Percentiles rank a stretch among this genome's conserved stretches.
These are phyloP conservation scores for Megamerina dolium DNA, from an alignment of 2,888 invertebrate genomes.

Conservation along the genomic window DNA sequence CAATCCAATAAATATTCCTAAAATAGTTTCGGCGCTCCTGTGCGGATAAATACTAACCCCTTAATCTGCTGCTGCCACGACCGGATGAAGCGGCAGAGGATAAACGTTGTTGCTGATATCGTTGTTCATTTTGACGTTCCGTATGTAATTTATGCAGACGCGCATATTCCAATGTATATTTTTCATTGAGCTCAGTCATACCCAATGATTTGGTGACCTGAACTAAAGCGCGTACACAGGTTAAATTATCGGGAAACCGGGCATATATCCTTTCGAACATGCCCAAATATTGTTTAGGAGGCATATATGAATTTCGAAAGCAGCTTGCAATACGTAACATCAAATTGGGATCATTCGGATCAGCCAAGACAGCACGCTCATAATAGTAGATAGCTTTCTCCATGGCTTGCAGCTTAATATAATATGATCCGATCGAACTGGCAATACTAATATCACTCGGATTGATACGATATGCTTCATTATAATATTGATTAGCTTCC, in stretches of 20 bases:
- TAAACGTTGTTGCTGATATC: conserved; percentile 36
- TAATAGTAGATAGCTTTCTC: conserved; percentile 82
- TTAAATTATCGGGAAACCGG: conserved; percentile 90
- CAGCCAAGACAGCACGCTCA: conserved; percentile 69
- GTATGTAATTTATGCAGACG: conserved; percentile 53
- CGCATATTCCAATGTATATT: conserved; percentile 78
- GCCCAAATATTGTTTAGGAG: conserved; percentile 51
- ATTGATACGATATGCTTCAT: conserved; percentile 45
- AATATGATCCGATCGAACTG: conserved; percentile 85
- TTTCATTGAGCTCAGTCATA: conserved; percentile 73
- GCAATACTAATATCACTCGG: conserved; percentile 59
- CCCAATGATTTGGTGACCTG: conserved; percentile 60
- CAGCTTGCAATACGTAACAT: conserved; percentile 81
- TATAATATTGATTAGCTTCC: conserved; percentile 58
- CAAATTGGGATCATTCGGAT: conserved; percentile 78
- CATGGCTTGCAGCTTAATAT: conserved; percentile 79
- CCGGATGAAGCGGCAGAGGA: conserved; percentile 31
- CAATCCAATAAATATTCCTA: too few relatives aligned
- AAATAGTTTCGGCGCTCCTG: too few relatives aligned
- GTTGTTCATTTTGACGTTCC: conserved; percentile 39
- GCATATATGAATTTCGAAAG: conserved; percentile 68
- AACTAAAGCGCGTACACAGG: conserved; percentile 69
- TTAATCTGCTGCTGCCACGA: conserved; percentile 28
- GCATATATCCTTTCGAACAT: conserved; percentile 59
- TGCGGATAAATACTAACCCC: conserved; percentile 19